Percentiles rank a stretch among this genome's conserved stretches.
phyloP scores from a whole-genome alignment of 2,888 invertebrate species.

The Pemphredon lugubris region DNA sequence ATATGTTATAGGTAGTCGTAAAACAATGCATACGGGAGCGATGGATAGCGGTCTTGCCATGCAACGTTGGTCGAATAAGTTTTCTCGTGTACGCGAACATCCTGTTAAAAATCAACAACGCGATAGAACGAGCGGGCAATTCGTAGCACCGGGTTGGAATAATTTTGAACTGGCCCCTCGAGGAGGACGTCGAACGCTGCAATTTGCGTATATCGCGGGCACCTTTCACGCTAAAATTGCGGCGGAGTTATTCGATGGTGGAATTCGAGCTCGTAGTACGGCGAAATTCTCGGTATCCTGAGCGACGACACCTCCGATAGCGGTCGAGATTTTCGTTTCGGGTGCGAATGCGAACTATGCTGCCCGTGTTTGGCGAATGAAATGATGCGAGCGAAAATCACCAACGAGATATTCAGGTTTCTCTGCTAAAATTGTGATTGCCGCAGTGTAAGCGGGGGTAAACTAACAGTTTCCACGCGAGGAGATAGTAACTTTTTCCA shows the following conservation, averaged over 20 bases:
- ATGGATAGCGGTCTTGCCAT: no score
- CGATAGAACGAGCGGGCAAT: background rate
- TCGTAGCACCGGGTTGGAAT: background rate
- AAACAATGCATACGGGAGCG: no score
- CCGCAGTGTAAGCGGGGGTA: background rate
- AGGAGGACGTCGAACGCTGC: background rate
- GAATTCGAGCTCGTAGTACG: background rate
- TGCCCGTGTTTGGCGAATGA: background rate
- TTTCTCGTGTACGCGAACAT: no score
- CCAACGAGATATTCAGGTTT: background rate
- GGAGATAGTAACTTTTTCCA: no score
- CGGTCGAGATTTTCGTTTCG: background rate
- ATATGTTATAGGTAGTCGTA: no score
- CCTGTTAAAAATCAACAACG: no score
- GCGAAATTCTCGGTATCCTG: background rate
- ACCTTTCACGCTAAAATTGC: conserved; percentile 6
- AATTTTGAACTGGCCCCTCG: background rate
- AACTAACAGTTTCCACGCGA: background rate
- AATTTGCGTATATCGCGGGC: background rate
- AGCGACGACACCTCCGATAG: background rate
- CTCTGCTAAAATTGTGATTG: background rate
- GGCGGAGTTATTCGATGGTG: background rate
- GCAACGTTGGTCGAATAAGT: no score
- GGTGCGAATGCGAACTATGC: background rate
- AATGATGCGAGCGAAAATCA: conserved; percentile 1